Conservation (phyloP, 2,113 vertebrate species). For the Cyprinodon variegatus region DNA sequence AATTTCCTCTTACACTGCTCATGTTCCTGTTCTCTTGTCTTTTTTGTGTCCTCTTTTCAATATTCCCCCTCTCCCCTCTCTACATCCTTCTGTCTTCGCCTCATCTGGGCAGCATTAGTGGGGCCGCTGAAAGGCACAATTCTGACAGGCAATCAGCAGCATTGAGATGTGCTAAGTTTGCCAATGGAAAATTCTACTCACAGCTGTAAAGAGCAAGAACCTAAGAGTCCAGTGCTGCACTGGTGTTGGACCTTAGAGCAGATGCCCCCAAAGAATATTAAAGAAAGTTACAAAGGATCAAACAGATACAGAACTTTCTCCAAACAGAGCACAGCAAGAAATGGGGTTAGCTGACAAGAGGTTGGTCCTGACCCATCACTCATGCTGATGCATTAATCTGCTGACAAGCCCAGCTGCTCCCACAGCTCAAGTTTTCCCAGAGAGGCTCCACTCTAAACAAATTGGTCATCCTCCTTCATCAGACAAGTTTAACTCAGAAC, state of each 20-base stretch:
- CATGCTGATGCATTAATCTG: conserved; percentile 77
- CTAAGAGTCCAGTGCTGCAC: conserved; percentile 50
- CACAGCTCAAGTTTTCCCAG: conserved; percentile 61
- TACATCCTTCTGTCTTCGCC: conserved; percentile 48
- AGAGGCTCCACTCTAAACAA: conserved; percentile 59
- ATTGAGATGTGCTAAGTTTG: conserved; percentile 61
- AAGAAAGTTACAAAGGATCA: conserved; percentile 18
- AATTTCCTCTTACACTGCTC: conserved; percentile 54
- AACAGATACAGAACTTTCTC: conserved; percentile 32
- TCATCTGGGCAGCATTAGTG: conserved; percentile 79
- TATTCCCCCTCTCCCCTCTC: conserved; percentile 13
- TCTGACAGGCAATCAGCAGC: conserved; percentile 62
- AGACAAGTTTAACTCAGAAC: conserved; percentile 66
- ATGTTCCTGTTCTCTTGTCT: conserved; percentile 45
- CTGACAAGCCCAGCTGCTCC: conserved; percentile 76
- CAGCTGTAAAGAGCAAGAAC: conserved; percentile 38
- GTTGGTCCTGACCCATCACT: conserved; percentile 66
- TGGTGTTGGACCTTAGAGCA: conserved; percentile 14
- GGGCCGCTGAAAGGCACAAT: conserved; percentile 64
- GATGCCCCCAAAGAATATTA: conserved; percentile 36
- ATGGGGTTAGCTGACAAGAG: conserved; percentile 42
- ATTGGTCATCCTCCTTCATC: conserved; percentile 67
- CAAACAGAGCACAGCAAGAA: conserved; percentile 16
- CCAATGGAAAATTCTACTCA: conserved; percentile 70
- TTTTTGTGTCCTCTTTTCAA: conserved; percentile 33